Conservation (phyloP, 2,888 invertebrate genomes). For the Hirudinaria manillensis region DNA sequence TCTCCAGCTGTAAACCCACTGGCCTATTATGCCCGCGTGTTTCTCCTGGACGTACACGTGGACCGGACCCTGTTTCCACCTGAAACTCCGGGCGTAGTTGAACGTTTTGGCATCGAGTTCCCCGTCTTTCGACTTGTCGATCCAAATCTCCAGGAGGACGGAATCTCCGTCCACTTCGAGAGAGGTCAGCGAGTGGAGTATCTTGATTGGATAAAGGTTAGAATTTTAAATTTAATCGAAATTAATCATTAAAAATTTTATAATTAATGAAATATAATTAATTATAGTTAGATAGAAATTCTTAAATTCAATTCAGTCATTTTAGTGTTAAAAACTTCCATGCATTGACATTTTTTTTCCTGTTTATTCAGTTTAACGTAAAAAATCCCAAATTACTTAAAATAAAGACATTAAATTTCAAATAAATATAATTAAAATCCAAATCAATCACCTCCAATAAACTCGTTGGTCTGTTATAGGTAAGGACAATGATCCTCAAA, state of each 20-base stretch:
- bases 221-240: not conserved
- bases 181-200: constrained; percentile 32
- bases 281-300: not conserved
- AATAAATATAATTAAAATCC: too few species aligned
- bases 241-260: not conserved
- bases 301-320: too few species aligned
- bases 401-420: too few species aligned
- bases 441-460: constrained; percentile 11
- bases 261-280: not conserved
- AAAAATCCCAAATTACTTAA: too few species aligned
- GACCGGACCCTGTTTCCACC: constrained; percentile 37
- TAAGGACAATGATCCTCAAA: constrained; percentile 39
- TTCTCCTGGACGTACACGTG: constrained; percentile 37
- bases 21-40: constrained; percentile 41
- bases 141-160: constrained; percentile 40
- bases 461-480: constrained; percentile 32
- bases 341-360: too few species aligned
- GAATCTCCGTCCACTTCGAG: constrained; percentile 37
- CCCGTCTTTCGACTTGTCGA: constrained; percentile 37
- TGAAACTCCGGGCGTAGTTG: constrained; percentile 35
- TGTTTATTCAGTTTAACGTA: too few species aligned
- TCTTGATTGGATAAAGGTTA: not conserved
- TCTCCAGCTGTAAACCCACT: constrained; percentile 44
- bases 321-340: too few species aligned
- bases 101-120: constrained; percentile 35